These are phyloP conservation scores for Frankliniella fusca DNA, from an alignment of 2,888 invertebrate genomes.

Conservation along the genomic window DNA sequence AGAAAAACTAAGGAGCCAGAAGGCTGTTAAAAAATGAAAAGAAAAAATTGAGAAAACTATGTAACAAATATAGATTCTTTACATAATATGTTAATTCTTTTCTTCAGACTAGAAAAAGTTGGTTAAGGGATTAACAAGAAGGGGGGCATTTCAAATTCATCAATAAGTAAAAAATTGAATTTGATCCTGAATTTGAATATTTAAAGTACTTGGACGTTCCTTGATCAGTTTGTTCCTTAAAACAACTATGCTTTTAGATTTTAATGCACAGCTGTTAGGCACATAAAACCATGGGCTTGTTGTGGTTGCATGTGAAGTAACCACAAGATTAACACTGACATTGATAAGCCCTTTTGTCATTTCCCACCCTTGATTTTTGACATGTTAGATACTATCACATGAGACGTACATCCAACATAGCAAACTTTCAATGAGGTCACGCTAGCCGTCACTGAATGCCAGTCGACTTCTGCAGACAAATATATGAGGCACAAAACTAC, in stretches of 20 bases:
- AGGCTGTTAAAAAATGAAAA: slow-evolving; percentile 7
- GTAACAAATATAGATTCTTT: slow-evolving; percentile 27
- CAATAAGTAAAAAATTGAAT: slow-evolving; percentile 10
- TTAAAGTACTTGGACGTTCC: slow-evolving; percentile 10
- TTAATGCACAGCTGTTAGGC: neutral
- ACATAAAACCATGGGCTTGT: neutral
- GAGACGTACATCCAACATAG: neutral
- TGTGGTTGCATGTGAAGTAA: neutral
- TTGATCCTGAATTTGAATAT: slow-evolving; percentile 3
- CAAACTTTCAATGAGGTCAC: neutral
- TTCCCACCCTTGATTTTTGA: neutral
- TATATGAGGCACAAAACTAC: neutral
- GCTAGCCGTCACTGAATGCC: neutral
- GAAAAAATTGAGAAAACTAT: slow-evolving; percentile 23
- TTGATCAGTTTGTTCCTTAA: neutral
- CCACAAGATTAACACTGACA: neutral
- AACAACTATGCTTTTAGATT: neutral
- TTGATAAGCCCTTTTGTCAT: neutral
- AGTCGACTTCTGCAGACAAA: neutral
- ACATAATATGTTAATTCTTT: slow-evolving; percentile 27
- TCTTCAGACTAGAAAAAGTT: slow-evolving; percentile 25
- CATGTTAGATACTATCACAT: neutral
- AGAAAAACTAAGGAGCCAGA: slow-evolving; percentile 24
- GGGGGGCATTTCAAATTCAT: slow-evolving; percentile 4
- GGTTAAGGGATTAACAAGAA: slow-evolving; percentile 23